Evolutionary conservation across 2,888 invertebrate genomes (phyloP).

Genomic region (Trachelus tabidus): DNA sequence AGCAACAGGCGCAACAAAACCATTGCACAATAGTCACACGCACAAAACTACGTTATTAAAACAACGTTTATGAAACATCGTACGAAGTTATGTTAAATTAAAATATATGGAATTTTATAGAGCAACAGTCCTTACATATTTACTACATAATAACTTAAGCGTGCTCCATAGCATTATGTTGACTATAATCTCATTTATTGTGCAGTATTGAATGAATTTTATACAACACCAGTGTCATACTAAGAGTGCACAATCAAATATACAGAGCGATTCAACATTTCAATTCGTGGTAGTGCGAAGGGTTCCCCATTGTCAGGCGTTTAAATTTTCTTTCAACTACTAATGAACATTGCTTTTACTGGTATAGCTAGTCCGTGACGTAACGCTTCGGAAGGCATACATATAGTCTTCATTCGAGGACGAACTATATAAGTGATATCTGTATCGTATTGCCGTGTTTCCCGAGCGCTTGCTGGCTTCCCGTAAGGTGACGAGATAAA

Average conservation of each 20-base stretch:
- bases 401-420: not conserved
- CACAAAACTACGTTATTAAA: not conserved
- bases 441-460: not conserved
- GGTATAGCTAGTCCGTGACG: not conserved
- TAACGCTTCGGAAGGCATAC: not conserved
- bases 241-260: not conserved
- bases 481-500: constrained; percentile 5
- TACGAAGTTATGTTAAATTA: no score
- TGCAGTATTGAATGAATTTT: not conserved
- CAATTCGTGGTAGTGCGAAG: not conserved
- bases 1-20: not conserved
- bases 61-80: no score
- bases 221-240: not conserved
- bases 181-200: no score
- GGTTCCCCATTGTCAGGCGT: not conserved
- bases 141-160: no score
- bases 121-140: no score
- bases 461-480: constrained; percentile 6
- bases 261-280: not conserved
- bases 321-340: not conserved
- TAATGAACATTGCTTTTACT: not conserved
- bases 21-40: not conserved
- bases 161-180: no score
- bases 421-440: not conserved
- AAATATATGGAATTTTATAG: no score